Evolutionary conservation across 1,140 invertebrate species (phyloP), one percentile per base, ranked within the genome.

Genomic region (Pararge aegeria): DNA sequence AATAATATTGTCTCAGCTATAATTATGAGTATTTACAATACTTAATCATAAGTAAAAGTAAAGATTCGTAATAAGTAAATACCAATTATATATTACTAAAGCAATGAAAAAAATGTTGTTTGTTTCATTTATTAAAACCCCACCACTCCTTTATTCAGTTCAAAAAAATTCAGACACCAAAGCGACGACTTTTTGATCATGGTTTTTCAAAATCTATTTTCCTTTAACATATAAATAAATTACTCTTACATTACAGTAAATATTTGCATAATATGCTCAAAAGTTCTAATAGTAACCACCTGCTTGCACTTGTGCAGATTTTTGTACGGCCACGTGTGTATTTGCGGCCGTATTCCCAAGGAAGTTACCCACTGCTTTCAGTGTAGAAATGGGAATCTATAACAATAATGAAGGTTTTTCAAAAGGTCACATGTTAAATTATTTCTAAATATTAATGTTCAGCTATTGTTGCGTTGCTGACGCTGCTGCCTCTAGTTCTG

Each of bases 331-430:
- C 29, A 87, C 66, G 52, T 69, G 83, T 30, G 84, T 87, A 42
- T 75, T 81, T 51, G 68, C 78, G 4, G 80, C 87, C 2, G 82
- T 78, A 49, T 87, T 87, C 20, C 71, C 74, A 12, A 89, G 60
- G 54, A 89, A 81, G 66, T 73, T 78, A 40, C 80, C 72, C 3
- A 89, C 87, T 13, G 87, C 80, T 63, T 78, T 83, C 49, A 89
- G 64, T 12, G 83, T 75, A 16, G 83, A 80, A 66, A 89, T 87
- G 2, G 87, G 87, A 55, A 89, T 89, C 87, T 89, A 78, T 13
- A 77, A 82, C 38, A 68, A 42, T 10, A 63, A 19, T 40, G n/a
- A n/a, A n/a, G n/a, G n/a, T n/a, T n/a, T n/a, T n/a, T n/a, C n/a
- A n/a, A n/a, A n/a, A n/a, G n/a, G n/a, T n/a, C n/a, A n/a, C n/a